Evolutionary conservation across 2,113 vertebrate genomes (phyloP).

Genomic region (Bufo bufo): DNA sequence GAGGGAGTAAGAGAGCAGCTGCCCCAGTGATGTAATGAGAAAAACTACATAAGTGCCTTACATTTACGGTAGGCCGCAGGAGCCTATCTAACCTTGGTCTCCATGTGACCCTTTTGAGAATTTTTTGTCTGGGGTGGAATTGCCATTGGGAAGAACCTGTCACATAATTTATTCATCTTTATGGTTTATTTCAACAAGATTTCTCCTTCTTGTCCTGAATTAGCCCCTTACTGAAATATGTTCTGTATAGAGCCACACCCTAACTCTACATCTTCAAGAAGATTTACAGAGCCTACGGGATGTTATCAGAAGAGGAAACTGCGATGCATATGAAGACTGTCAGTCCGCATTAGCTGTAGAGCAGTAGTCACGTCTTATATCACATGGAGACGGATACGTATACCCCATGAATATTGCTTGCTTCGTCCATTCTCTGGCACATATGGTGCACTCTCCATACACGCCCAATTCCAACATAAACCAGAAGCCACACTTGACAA

Average conservation of each 20-base stretch:
- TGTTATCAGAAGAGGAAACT: slow-evolving; percentile 4
- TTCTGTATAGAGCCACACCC: not conserved
- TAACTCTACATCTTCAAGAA: not conserved
- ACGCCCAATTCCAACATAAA: not conserved
- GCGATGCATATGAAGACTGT: not conserved
- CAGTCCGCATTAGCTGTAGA: not conserved
- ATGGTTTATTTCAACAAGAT: slow-evolving; percentile 19
- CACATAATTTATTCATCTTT: not conserved
- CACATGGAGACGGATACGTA: not conserved
- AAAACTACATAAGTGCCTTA: too few relatives aligned
- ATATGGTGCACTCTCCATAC: not conserved
- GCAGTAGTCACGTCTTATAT: not conserved
- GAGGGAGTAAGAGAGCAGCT: too few relatives aligned
- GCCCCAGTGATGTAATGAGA: too few relatives aligned
- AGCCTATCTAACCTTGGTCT: not conserved
- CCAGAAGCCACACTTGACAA: not conserved
- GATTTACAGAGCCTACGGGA: not conserved
- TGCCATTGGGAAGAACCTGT: not conserved
- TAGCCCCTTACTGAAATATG: not conserved
- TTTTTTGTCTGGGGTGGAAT: not conserved
- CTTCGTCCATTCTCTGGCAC: not conserved
- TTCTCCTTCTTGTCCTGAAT: not conserved
- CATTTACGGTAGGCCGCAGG: too few relatives aligned
- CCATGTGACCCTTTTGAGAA: not conserved
- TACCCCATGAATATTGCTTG: not conserved